Evolutionary conservation across 2,113 vertebrate species (phyloP).

Genomic region (Columbina picui): DNA sequence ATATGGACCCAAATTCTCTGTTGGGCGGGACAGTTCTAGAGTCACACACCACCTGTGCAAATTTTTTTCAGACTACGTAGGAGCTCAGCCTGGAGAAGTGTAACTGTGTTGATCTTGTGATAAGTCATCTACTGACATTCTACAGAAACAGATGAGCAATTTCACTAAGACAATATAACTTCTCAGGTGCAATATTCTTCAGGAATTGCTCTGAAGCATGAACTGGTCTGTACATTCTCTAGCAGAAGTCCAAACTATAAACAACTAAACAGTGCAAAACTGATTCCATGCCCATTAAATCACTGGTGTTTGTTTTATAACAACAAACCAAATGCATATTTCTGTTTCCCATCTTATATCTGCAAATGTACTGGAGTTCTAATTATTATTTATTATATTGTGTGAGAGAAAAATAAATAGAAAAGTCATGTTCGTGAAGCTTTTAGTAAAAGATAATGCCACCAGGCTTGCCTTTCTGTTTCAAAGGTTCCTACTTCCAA

Average conservation of each 20-base stretch:
- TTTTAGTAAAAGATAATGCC: neutral
- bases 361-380: neutral
- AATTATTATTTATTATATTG: neutral
- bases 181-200: neutral
- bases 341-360: neutral
- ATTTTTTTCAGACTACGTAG: neutral
- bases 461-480: neutral
- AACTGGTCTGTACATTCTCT: neutral
- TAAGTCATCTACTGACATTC: neutral
- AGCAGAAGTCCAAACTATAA: neutral
- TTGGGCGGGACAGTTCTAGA: neutral
- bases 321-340: neutral
- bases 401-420: neutral
- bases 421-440: neutral
- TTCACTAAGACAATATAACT: neutral
- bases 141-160: neutral
- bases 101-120: neutral
- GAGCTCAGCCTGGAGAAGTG: neutral
- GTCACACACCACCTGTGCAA: neutral
- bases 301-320: neutral
- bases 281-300: neutral
- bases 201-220: neutral
- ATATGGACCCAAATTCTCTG: neutral
- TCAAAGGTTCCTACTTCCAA: neutral
- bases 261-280: neutral